Base-by-base conservation (phyloP, 2,113 vertebrate species). In the Mirounga angustirostris region DNA sequence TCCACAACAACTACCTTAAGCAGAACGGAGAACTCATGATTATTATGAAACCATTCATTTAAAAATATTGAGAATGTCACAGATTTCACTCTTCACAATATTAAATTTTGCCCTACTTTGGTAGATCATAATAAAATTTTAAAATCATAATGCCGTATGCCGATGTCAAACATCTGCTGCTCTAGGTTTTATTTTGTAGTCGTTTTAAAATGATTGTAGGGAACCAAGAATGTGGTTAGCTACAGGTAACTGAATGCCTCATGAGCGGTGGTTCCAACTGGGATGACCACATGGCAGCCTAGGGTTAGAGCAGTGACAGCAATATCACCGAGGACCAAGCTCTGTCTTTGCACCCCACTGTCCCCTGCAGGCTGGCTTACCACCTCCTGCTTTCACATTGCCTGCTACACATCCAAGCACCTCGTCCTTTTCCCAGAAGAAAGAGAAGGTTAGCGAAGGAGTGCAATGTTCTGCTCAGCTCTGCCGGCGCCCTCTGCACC, bases 231-330 rank as follows among this genome's bases (percentile, higher is more conserved):
- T 7, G 33, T 12, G 33, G 12, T 0, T 26, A 21, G 36, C 50
- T 54, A 2, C 7, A 14, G 46, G 36, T 13, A 65, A 15, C 87
- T 36, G 36, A 40, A 50, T 15, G 13, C 9, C 24, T 2, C 0
- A 2, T 30, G 50, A 67, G 40, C 58, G n/a, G 18, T 26, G 59
- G 21, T 26, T 40, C 69, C 59, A 33, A 33, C 7, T 13, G 67
- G 30, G 18, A 26, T 1, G 10, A 7, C 58, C 18, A 1, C 52
- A 4, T 1, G 79, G 28, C 16, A 1, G 5, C 5, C 59, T 22
- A 14, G 19, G 40, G 40, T 50, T 19, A 30, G 56, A 33, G n/a
- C 24, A 1, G 12, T 6, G 14, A 33, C 46, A 43, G 26, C 8
- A 10, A 13, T 3, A 8, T 11, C 76, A 10, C 14, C 10, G 3